These are phyloP conservation scores for Dione vanillae DNA, from an alignment of 2,888 invertebrate species.

Conservation along the genomic window DNA sequence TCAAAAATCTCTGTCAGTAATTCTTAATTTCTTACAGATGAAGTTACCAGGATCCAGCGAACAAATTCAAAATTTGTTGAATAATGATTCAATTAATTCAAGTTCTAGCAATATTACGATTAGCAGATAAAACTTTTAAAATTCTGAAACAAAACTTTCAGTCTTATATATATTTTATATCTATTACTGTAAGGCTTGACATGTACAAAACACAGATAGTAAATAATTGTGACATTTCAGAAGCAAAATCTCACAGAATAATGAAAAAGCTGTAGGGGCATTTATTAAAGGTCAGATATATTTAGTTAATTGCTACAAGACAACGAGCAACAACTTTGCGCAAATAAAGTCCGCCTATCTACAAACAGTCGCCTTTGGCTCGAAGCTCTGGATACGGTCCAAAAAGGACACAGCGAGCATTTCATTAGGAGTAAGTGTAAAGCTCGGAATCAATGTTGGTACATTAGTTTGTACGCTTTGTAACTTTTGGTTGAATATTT, in stretches of 20 bases:
- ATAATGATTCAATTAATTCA: no score
- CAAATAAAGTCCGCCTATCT: slow-evolving; percentile 39
- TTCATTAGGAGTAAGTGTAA: slow-evolving; percentile 41
- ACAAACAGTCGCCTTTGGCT: slow-evolving; percentile 40
- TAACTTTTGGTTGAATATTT: background rate
- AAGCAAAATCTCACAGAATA: background rate
- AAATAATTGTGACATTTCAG: no score
- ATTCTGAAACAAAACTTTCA: no score
- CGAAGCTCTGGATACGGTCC: slow-evolving; percentile 44
- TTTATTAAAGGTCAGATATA: slow-evolving; percentile 25
- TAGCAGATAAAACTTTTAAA: no score
- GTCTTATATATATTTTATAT: no score
- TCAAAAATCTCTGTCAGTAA: no score
- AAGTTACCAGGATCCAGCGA: no score
- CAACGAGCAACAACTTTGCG: slow-evolving; percentile 28
- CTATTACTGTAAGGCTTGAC: no score
- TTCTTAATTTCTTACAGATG: no score
- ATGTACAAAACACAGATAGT: no score
- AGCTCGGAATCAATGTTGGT: slow-evolving; percentile 40
- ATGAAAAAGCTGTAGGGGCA: slow-evolving; percentile 12
- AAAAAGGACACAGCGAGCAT: slow-evolving; percentile 43
- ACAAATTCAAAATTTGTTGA: no score
- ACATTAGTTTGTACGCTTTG: slow-evolving; percentile 13
- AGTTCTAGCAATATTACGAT: no score
- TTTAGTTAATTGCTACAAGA: slow-evolving; percentile 39